These are phyloP conservation scores for Oegoconia quadripuncta DNA, from an alignment of 2,888 invertebrate species.

Conservation along the genomic window DNA sequence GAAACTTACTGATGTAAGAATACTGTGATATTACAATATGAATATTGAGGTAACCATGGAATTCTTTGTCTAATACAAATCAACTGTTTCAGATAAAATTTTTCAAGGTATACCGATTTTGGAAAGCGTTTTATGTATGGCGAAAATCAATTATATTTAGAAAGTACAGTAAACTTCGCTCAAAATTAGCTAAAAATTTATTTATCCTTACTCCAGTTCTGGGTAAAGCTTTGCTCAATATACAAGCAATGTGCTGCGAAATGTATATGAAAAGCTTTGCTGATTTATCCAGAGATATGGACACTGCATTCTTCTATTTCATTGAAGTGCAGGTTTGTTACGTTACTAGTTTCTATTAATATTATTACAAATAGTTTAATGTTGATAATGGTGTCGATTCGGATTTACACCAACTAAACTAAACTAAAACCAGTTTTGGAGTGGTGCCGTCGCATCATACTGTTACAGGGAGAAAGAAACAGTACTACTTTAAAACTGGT, in stretches of 20 bases:
- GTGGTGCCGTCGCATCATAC: too few species aligned
- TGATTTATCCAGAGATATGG: conserved; percentile 72
- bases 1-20: conserved; percentile 83
- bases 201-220: conserved; percentile 87
- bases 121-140: conserved; percentile 92
- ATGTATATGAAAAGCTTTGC: conserved; percentile 82
- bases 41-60: neutral
- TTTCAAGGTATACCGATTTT: conserved; percentile 83
- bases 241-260: conserved; percentile 83
- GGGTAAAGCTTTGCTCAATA: conserved; percentile 83
- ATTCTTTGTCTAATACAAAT: neutral
- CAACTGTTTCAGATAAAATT: conserved; percentile 77
- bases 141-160: conserved; percentile 84
- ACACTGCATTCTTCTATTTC: conserved; percentile 82
- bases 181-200: conserved; percentile 81
- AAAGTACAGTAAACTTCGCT: conserved; percentile 81
- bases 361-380: too few species aligned
- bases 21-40: neutral
- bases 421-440: too few species aligned
- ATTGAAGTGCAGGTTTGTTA: conserved; percentile 81
- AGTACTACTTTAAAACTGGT: too few species aligned
- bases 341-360: neutral
- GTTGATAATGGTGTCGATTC: too few species aligned
- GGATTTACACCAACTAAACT: too few species aligned
- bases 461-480: too few species aligned